Base-by-base conservation (phyloP, 2,888 invertebrate genomes). In the Aphodius granarius region DNA sequence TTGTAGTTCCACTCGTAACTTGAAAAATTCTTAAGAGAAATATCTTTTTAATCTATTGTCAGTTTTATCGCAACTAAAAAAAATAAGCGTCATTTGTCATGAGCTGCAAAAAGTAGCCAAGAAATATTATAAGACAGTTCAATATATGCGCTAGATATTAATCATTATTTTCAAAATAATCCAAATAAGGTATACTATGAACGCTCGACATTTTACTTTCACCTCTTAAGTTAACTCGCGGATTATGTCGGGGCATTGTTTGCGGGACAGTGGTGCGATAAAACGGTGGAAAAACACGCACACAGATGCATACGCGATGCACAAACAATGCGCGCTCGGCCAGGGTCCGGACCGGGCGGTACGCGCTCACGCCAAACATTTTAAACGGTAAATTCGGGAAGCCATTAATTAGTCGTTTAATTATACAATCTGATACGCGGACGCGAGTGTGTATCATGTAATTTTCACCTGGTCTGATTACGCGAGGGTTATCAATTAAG, bases 361-460 rank as follows among this genome's bases (percentile, higher is more conserved):
- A 68, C 68, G 68, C 68, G 68, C 21, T 72, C 70, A 66, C 74
- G 73, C 76, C 73, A 78, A 78, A 82, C 82, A 83, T 83, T 84
- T 84, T 82, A 83, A 83, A 81, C 81, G 81, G 81, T 79, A 81
- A 83, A 83, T 84, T 84, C 81, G 83, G 80, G 83, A 84, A 83
- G 83, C 83, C 83, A 83, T 84, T 84, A 85, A 85, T 84, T 84
- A 84, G 81, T 78, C 81, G 82, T 82, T 84, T 84, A 84, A 84
- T 84, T 84, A 84, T 83, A 82, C 81, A 84, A 81, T 80, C 79
- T 81, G 84, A 82, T 82, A 81, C 80, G 80, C 77, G 81, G 79
- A 81, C 77, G 80, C 80, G 80, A 78, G 78, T 81, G 80, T 80
- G 82, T 81, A 81, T 81, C 80, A 78, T 79, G 79, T 81, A 81